A percentile compares a stretch with the other conserved stretches of the same genome.
These are phyloP conservation scores for Cyphomyrus plagiostoma DNA, from an alignment of 2,113 vertebrate genomes.

Conservation along the genomic window DNA sequence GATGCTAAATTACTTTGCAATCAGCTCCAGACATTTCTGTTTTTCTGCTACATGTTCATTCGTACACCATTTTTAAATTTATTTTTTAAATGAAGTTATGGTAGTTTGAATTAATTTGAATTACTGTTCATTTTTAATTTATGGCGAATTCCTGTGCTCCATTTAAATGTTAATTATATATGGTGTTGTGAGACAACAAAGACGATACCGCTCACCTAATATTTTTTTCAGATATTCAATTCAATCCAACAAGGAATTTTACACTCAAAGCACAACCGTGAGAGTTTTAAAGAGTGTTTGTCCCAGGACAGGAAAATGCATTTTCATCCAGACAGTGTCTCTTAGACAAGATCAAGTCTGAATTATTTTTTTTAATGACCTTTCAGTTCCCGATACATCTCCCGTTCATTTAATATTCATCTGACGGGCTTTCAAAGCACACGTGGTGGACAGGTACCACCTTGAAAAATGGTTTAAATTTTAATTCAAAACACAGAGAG, in stretches of 20 bases:
- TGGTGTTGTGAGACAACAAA: neutral
- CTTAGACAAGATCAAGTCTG: slow-evolving; percentile 3
- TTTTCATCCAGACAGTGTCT: neutral
- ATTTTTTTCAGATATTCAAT: neutral
- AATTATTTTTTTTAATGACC: slow-evolving; percentile 1
- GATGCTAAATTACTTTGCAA: neutral
- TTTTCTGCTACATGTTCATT: neutral
- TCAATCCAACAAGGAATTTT: neutral
- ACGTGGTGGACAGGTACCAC: neutral
- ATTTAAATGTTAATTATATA: neutral
- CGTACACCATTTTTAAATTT: neutral
- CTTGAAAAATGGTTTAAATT: neutral
- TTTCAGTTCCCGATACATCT: neutral
- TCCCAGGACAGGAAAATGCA: neutral
- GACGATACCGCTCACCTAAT: neutral
- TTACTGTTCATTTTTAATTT: neutral
- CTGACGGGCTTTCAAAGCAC: neutral
- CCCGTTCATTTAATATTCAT: neutral
- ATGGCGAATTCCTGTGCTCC: neutral
- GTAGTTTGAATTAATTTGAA: neutral
- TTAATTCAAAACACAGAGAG: neutral
- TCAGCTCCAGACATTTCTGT: neutral
- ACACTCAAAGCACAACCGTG: neutral
- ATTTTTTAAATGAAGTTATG: neutral
- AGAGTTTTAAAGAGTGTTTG: neutral